phyloP scores from a whole-genome alignment of 2,888 invertebrate genomes.

The Dione vanillae region DNA sequence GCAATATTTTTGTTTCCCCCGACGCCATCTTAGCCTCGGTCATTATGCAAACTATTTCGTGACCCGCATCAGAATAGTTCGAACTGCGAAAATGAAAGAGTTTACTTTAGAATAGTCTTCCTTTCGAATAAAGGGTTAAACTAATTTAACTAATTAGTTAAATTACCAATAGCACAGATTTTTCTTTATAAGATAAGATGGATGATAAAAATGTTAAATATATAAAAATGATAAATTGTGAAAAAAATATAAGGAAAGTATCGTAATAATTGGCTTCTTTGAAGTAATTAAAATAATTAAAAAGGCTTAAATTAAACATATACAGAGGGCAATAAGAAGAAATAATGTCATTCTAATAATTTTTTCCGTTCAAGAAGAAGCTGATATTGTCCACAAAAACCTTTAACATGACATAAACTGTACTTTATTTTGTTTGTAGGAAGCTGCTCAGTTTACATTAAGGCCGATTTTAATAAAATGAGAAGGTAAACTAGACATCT shows the following conservation, averaged over 20 bases:
- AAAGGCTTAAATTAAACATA: no score
- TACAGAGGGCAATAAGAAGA: no score
- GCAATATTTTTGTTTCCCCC: constrained; percentile 55
- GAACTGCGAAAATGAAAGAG: constrained; percentile 35
- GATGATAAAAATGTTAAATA: no score
- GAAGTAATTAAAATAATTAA: no score
- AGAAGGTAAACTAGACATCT: not conserved
- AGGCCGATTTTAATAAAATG: not conserved
- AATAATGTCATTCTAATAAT: no score
- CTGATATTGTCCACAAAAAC: no score
- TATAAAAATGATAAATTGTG: no score
- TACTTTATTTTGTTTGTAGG: not conserved
- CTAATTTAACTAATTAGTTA: constrained; percentile 15
- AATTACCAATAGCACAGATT: not conserved
- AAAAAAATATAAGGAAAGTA: no score
- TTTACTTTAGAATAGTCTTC: constrained; percentile 16
- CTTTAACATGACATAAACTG: no score
- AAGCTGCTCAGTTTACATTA: not conserved
- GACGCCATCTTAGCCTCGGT: constrained; percentile 50
- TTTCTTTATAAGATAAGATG: not conserved
- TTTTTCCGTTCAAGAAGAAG: no score
- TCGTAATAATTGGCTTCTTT: no score
- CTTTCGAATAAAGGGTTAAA: constrained; percentile 16
- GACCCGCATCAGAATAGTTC: constrained; percentile 52
- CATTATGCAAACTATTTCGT: constrained; percentile 53